These are phyloP conservation scores for Entelurus aequoreus DNA, from an alignment of 2,113 vertebrate genomes.

Conservation along the genomic window DNA sequence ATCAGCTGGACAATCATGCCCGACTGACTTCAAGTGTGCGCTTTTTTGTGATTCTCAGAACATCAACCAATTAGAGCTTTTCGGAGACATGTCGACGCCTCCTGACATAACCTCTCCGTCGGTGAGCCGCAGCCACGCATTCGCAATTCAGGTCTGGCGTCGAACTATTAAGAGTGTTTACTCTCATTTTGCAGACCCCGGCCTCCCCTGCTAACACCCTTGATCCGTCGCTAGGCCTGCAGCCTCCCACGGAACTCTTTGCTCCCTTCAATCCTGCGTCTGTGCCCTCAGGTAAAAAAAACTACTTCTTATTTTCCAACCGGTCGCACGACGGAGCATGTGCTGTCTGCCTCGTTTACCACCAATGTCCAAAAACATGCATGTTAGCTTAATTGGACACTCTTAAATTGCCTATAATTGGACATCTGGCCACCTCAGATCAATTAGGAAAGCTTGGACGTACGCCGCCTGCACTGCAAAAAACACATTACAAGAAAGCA, in stretches of 20 bases:
- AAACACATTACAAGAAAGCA: too few species aligned
- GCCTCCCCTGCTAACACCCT: constrained; percentile 96
- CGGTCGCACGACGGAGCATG: not conserved
- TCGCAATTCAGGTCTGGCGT: not conserved
- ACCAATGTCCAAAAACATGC: too few species aligned
- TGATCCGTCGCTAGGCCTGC: constrained; percentile 86
- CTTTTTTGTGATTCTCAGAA: constrained; percentile 74
- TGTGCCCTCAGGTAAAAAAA: constrained; percentile 92
- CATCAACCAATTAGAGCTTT: constrained; percentile 98
- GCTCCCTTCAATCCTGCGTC: constrained; percentile 89
- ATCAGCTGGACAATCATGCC: accelerated
- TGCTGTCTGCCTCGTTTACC: too few species aligned
- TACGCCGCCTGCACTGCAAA: too few species aligned
- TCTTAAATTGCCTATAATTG: too few species aligned
- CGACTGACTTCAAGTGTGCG: constrained; percentile 23
- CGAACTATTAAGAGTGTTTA: not conserved
- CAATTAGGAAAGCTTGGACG: constrained; percentile 33
- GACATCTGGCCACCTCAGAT: constrained; percentile 15
- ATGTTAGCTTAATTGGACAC: too few species aligned
- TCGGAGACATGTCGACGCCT: constrained; percentile 98
- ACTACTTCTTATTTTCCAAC: constrained; percentile 28
- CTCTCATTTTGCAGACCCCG: constrained; percentile 77
- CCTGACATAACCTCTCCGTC: constrained; percentile 97
- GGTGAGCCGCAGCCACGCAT: constrained; percentile 72
- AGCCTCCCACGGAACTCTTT: constrained; percentile 88